These are phyloP conservation scores for Portunus trituberculatus DNA, from an alignment of 1,140 invertebrate species.

Conservation along the genomic window DNA sequence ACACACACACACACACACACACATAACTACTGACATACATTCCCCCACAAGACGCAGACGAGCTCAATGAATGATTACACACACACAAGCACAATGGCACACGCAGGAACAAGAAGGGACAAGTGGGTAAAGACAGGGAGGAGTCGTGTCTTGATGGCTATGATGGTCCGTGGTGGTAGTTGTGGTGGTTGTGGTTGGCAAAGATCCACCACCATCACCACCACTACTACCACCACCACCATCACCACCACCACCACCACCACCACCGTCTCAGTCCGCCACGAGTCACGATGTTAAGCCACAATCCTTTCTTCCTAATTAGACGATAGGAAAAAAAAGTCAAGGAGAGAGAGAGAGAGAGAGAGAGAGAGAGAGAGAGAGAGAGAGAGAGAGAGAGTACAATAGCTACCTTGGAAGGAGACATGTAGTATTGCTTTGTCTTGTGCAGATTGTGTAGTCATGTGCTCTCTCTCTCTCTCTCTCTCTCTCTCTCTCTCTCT, in stretches of 20 bases:
- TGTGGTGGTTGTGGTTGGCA: neutral
- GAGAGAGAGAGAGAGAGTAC: neutral
- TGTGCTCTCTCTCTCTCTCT: slow-evolving; percentile 42
- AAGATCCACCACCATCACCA: neutral
- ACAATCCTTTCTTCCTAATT: neutral
- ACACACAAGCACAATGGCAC: slow-evolving; percentile 3
- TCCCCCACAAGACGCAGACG: neutral
- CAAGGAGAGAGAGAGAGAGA: neutral
- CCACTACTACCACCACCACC: no score
- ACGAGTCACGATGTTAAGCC: neutral
- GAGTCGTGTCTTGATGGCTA: neutral
- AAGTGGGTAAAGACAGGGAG: slow-evolving; percentile 23
- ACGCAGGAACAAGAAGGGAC: slow-evolving; percentile 3
- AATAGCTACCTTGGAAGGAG: neutral
- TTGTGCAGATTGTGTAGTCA: neutral
- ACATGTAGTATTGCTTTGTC: neutral
- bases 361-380: neutral
- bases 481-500: slow-evolving; percentile 58
- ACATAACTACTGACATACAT: neutral
- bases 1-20: slow-evolving; percentile 31
- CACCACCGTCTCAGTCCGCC: neutral
- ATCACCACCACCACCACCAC: no score
- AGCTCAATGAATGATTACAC: slow-evolving; percentile 5
- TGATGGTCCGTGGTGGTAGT: neutral
- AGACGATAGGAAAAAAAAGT: neutral